Conservation (phyloP, 2,888 invertebrate species). For the Metalampra italica region DNA sequence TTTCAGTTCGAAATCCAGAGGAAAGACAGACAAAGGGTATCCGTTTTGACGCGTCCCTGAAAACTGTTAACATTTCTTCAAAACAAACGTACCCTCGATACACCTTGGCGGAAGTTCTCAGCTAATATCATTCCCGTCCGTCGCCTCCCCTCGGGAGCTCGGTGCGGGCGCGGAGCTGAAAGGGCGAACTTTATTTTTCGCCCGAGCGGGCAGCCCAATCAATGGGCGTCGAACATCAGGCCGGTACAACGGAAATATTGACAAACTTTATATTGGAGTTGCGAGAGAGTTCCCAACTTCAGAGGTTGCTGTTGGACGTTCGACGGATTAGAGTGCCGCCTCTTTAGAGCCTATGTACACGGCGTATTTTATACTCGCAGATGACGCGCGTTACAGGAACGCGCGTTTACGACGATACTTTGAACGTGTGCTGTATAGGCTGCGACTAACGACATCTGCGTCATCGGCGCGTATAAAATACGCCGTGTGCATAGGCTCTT, state of each 20-base stretch:
- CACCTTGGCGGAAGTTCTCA: not conserved
- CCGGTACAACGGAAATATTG: constrained; percentile 58
- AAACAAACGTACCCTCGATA: not conserved
- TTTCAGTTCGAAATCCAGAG: too few species aligned
- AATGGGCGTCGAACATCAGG: constrained; percentile 54
- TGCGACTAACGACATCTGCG: too few species aligned
- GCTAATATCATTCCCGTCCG: constrained; percentile 1
- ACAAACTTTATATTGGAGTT: constrained; percentile 65
- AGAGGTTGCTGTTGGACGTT: constrained; percentile 17
- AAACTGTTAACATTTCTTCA: not conserved
- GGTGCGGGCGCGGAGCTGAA: constrained; percentile 24
- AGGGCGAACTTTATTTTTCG: constrained; percentile 52
- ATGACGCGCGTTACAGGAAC: too few species aligned
- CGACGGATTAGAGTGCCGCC: constrained; percentile 13
- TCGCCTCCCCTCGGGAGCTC: not conserved
- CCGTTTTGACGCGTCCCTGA: too few species aligned
- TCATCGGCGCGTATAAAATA: too few species aligned
- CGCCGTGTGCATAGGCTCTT: too few species aligned
- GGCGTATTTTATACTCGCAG: not conserved
- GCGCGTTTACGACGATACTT: too few species aligned
- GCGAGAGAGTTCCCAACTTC: constrained; percentile 32
- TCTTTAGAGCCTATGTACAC: not conserved
- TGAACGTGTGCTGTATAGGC: too few species aligned
- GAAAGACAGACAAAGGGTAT: too few species aligned
- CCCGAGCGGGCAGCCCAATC: constrained; percentile 54